phyloP scores from a whole-genome alignment of 2,797 vertebrate species.

The Poeciliopsis gracilis region DNA sequence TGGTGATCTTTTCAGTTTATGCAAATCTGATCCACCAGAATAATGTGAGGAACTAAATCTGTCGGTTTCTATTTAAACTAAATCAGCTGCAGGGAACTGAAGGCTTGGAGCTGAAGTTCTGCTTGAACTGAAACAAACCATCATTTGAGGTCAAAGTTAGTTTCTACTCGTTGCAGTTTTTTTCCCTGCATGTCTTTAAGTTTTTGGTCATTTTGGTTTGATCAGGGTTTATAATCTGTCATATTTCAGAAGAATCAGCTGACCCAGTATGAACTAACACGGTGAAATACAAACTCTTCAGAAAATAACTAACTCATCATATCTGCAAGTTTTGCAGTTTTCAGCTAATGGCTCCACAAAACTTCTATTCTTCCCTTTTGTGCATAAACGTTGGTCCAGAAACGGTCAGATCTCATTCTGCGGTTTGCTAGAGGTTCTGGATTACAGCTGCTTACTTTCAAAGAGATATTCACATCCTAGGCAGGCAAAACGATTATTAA shows the following conservation, averaged over 20 bases:
- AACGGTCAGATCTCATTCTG: not conserved
- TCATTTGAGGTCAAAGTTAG: not conserved
- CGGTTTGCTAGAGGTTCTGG: not conserved
- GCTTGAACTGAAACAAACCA: not conserved
- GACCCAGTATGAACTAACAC: not conserved
- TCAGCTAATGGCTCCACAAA: not conserved
- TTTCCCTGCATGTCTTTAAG: not conserved
- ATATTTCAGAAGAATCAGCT: not conserved
- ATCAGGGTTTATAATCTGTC: not conserved
- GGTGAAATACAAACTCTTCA: not conserved
- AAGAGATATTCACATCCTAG: not conserved
- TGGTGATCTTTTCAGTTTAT: not conserved
- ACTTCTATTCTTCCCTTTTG: not conserved
- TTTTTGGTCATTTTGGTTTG: not conserved
- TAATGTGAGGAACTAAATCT: not conserved
- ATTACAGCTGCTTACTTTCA: not conserved
- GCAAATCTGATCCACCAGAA: not conserved
- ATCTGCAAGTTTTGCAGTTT: not conserved
- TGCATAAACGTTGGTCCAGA: not conserved
- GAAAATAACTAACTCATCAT: not conserved
- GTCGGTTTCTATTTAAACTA: not conserved
- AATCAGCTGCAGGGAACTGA: not conserved
- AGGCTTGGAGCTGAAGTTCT: not conserved
- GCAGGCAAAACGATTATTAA: not conserved
- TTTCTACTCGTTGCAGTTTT: not conserved